These are phyloP conservation scores for Dolichopus griseipennis DNA, from an alignment of 2,888 invertebrate species.

Conservation along the genomic window DNA sequence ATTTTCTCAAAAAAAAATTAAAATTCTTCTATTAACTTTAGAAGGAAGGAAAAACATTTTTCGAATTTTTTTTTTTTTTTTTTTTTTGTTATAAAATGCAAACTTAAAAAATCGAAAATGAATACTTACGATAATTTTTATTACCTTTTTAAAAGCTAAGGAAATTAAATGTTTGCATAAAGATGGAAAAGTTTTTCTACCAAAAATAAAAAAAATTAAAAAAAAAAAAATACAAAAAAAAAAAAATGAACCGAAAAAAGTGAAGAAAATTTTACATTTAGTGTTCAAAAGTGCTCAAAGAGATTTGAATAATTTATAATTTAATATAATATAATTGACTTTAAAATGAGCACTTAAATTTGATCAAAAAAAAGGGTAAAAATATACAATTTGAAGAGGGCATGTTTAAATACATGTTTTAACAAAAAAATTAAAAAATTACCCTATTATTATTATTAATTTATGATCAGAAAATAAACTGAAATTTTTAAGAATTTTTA, in stretches of 20 bases:
- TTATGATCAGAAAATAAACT: neutral
- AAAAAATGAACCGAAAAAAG: neutral
- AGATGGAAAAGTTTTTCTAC: no score
- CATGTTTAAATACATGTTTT: neutral
- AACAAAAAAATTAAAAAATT: neutral
- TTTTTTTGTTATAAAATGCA: neutral
- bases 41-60: neutral
- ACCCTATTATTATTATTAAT: neutral
- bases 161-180: neutral
- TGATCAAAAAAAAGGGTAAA: neutral
- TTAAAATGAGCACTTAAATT: neutral
- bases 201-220: no score
- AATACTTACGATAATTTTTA: neutral
- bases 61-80: neutral
- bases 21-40: neutral
- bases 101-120: neutral
- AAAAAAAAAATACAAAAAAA: no score
- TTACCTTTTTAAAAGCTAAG: neutral
- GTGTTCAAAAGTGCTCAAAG: neutral
- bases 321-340: neutral
- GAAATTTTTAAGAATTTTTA: neutral
- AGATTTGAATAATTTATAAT: neutral
- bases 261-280: neutral
- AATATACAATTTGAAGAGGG: neutral
- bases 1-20: neutral